Conservation (phyloP, 2,888 invertebrate genomes). For the Lottia gigantea region DNA sequence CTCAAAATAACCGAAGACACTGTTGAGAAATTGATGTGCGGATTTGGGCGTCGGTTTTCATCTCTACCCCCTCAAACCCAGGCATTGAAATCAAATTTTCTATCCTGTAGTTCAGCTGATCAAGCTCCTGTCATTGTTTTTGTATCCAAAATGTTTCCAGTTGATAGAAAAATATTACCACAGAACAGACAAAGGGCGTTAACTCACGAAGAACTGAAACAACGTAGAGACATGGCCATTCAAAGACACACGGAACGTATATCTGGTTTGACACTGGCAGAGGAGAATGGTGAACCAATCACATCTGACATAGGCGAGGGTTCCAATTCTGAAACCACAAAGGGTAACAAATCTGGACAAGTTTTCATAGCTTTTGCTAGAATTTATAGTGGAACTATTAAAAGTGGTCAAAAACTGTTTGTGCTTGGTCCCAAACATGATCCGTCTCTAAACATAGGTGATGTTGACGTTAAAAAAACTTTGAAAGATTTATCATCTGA, state of each 20-base stretch:
- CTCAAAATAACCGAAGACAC: conserved; percentile 79
- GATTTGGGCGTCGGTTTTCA: conserved; percentile 77
- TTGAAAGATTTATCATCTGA: conserved; percentile 66
- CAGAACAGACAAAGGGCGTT: conserved; percentile 81
- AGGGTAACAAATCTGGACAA: conserved; percentile 54
- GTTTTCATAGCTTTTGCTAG: conserved; percentile 92
- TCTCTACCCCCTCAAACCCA: conserved; percentile 78
- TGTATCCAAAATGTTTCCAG: conserved; percentile 91
- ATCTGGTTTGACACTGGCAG: conserved; percentile 12
- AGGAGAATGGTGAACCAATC: not conserved
- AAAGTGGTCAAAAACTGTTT: conserved; percentile 81
- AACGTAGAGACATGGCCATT: conserved; percentile 77
- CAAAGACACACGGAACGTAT: conserved; percentile 75
- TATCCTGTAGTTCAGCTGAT: conserved; percentile 75
- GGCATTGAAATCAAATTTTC: conserved; percentile 74
- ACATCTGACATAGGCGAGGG: not conserved
- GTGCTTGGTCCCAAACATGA: conserved; percentile 90
- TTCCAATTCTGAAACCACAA: not conserved
- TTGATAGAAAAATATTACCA: conserved; percentile 79
- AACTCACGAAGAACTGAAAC: conserved; percentile 79
- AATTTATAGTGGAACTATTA: conserved; percentile 88
- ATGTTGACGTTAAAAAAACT: conserved; percentile 43
- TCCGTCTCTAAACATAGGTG: conserved; percentile 74
- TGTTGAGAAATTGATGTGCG: conserved; percentile 85
- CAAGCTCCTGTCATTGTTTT: conserved; percentile 79